Base-by-base conservation (phyloP, 2,113 vertebrate genomes). In the Numida meleagris region DNA sequence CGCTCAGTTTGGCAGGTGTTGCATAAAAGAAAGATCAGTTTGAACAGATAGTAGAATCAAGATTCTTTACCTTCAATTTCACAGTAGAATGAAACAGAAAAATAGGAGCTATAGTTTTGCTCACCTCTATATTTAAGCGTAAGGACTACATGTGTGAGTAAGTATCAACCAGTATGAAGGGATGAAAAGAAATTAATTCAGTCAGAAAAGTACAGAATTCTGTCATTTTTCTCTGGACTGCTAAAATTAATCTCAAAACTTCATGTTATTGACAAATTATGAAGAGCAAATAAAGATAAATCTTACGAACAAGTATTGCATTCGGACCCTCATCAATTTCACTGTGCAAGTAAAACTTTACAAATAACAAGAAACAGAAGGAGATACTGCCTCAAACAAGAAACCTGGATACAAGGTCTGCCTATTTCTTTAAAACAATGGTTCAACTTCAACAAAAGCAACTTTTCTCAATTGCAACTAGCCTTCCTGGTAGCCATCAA, bases 21-120 rank as follows among this genome's bases (percentile, higher is more conserved):
- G 46, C 59, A 76, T 1, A 71, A 25, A 89, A 43, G 50, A 71
- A 10, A 76, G 33, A 70, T 50, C 59, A 46, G 17, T 63, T 74
- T 53, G n/a, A 36, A 71, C n/a, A 85, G 75, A 57, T 27, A 43
- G 33, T n/a, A 61, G 55, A 51, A 84, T 63, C 53, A 67, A 74
- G 45, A 67, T 8, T 74, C 45, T 87, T 53, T 63, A 82, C 42
- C 55, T 79, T 59, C 38, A 21, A 80, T 51, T 74, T 77, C 75
- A 77, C 38, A 86, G 46, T 77, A 89, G 67, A 86, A 80, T 15
- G 10, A 77, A 87, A 70, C 21, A 76, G 40, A 85, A 95, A 93
- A 53, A 59, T 17, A 70, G 55, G 29, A 86, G 38, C 15, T 50
- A 2, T 27, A 63, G 33, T 2, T 10, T 76, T 80, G 58, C 50